phyloP scores from a whole-genome alignment of 1,140 invertebrate species.

The Micrasema longulum region DNA sequence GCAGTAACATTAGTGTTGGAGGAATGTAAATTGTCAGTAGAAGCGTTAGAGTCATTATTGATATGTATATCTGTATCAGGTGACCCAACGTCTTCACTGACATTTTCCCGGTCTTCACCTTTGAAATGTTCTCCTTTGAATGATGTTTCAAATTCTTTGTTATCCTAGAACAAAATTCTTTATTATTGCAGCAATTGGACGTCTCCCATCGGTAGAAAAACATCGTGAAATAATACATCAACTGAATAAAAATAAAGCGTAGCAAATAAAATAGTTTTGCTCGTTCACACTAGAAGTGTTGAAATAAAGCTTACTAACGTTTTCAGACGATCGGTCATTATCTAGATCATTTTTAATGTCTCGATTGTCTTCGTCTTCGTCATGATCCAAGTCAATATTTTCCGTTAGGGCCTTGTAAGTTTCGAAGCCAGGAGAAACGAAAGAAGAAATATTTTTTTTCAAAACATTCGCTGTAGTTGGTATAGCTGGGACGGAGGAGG shows the following conservation, averaged over 20 bases:
- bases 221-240: conserved; percentile 23
- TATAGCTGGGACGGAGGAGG: conserved; percentile 14
- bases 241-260: conserved; percentile 29
- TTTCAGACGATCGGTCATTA: conserved; percentile 35
- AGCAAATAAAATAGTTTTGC: conserved; percentile 36
- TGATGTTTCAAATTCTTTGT: conserved; percentile 40
- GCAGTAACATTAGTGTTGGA: conserved; percentile 7
- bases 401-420: conserved; percentile 43
- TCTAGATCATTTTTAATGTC: conserved; percentile 45
- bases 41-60: conserved; percentile 20
- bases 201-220: conserved; percentile 5
- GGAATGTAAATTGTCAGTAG: conserved; percentile 8
- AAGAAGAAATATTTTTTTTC: conserved; percentile 23
- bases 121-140: conserved; percentile 55
- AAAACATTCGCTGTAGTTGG: neutral
- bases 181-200: conserved; percentile 28
- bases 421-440: conserved; percentile 21
- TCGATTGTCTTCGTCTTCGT: conserved; percentile 51
- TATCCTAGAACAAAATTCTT: conserved; percentile 41
- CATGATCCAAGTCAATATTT: conserved; percentile 43
- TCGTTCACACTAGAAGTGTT: conserved; percentile 31
- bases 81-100: conserved; percentile 16
- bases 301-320: conserved; percentile 31
- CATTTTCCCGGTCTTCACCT: conserved; percentile 55
- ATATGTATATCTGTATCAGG: conserved; percentile 31